Percentiles rank a stretch among this genome's conserved stretches.
Evolutionary conservation across 2,797 vertebrate species (phyloP).

Genomic region (Labeo calbasu): DNA sequence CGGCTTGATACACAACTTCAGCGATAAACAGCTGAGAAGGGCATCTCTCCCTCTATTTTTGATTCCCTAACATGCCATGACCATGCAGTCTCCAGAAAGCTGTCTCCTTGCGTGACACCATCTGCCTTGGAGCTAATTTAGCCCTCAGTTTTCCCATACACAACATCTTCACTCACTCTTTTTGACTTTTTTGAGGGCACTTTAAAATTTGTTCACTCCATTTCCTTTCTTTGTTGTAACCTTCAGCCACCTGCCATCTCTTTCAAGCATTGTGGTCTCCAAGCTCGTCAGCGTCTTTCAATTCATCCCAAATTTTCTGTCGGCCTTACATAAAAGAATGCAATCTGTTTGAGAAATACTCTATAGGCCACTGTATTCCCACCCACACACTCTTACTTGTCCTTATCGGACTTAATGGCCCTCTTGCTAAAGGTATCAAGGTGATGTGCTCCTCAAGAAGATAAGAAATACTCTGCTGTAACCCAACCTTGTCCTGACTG

Average conservation of each 20-base stretch:
- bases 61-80: conserved; percentile 5
- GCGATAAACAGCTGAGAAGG: conserved; percentile 9
- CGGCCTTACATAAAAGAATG: neutral
- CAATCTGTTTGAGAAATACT: conserved; percentile 17
- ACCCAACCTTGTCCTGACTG: neutral
- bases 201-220: conserved; percentile 4
- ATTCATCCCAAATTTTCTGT: neutral
- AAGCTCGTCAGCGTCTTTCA: conserved; percentile 17
- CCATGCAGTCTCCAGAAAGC: neutral
- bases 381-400: neutral
- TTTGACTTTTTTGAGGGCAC: neutral
- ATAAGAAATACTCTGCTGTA: conserved; percentile 1
- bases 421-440: conserved; percentile 24
- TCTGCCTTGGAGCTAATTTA: neutral
- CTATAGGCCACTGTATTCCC: neutral
- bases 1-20: conserved; percentile 30
- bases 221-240: conserved; percentile 4
- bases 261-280: neutral
- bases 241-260: neutral
- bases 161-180: neutral
- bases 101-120: neutral
- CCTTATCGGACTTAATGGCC: conserved; percentile 1
- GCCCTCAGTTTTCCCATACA: neutral
- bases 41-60: neutral
- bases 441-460: conserved; percentile 15